phyloP scores from a whole-genome alignment of 92 coral and sea anemone genomes.

The Porites divaricata region DNA sequence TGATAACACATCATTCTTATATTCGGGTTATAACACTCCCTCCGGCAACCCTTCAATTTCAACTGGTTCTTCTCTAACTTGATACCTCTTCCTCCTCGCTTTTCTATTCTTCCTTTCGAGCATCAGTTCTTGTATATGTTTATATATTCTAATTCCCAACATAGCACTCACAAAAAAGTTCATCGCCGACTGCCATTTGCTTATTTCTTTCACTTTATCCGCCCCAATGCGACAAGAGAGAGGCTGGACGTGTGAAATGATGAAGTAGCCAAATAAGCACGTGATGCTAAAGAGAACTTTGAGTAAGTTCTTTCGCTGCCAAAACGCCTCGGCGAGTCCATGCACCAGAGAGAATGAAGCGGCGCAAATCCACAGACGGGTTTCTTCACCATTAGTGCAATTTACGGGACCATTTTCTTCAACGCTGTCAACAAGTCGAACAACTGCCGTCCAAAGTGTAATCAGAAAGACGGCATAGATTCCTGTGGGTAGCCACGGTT shows the following conservation, averaged over 20 bases:
- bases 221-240: slow-evolving; percentile 82
- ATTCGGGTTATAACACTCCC: slow-evolving; percentile 2
- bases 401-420: slow-evolving; percentile 76
- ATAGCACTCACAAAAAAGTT: slow-evolving; percentile 78
- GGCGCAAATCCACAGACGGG: slow-evolving; percentile 84
- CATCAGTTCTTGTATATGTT: slow-evolving; percentile 54
- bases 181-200: slow-evolving; percentile 89
- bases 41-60: slow-evolving; percentile 44
- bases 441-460: slow-evolving; percentile 84
- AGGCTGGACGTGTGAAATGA: slow-evolving; percentile 77
- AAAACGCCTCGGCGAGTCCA: slow-evolving; percentile 76
- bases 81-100: slow-evolving; percentile 27
- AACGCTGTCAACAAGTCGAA: slow-evolving; percentile 75
- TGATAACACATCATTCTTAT: background rate
- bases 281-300: slow-evolving; percentile 79
- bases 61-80: slow-evolving; percentile 26
- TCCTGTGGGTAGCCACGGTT: slow-evolving; percentile 85
- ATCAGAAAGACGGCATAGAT: slow-evolving; percentile 71
- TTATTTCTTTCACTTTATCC: slow-evolving; percentile 65
- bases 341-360: slow-evolving; percentile 69
- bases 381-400: slow-evolving; percentile 83
- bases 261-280: slow-evolving; percentile 76
- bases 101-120: slow-evolving; percentile 9
- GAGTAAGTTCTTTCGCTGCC: slow-evolving; percentile 72
- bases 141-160: slow-evolving; percentile 68